phyloP scores from a whole-genome alignment of 2,113 vertebrate species.

The Rhombomys opimus region DNA sequence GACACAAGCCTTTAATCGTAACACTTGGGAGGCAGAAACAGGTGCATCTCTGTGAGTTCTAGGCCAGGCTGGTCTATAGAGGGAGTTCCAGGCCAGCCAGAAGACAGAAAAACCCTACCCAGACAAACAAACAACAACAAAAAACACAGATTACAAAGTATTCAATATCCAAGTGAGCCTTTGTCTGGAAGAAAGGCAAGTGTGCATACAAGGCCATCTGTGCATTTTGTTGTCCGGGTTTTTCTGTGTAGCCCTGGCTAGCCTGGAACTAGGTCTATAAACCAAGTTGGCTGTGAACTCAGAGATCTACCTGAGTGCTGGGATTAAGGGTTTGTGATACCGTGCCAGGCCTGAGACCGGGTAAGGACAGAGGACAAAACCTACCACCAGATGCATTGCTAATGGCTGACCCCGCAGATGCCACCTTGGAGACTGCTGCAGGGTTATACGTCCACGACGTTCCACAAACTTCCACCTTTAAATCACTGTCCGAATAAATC shows the following conservation, averaged over 20 bases:
- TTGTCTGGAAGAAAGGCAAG: not conserved
- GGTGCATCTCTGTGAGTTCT: not conserved
- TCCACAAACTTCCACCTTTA: constrained; percentile 99
- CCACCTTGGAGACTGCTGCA: constrained; percentile 98
- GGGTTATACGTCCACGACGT: constrained; percentile 99
- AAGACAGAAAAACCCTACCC: not conserved
- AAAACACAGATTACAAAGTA: not conserved
- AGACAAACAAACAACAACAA: not conserved
- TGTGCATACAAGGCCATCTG: not conserved
- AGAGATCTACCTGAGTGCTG: not conserved
- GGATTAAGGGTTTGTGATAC: too few species aligned
- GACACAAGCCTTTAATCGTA: not conserved
- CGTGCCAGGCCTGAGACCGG: too few species aligned
- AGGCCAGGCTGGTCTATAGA: not conserved
- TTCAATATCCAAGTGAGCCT: constrained; percentile 12
- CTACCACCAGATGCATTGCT: constrained; percentile 98
- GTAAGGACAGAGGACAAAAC: constrained; percentile 62
- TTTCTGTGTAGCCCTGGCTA: not conserved
- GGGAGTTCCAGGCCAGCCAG: not conserved
- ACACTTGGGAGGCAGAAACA: not conserved
- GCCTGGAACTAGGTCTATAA: too few species aligned
- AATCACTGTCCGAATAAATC: constrained; percentile 99
- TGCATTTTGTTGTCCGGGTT: not conserved
- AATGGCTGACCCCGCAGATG: constrained; percentile 96
- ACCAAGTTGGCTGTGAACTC: not conserved